phyloP scores from a whole-genome alignment of 2,888 invertebrate genomes.

The Sthenelais limicola region DNA sequence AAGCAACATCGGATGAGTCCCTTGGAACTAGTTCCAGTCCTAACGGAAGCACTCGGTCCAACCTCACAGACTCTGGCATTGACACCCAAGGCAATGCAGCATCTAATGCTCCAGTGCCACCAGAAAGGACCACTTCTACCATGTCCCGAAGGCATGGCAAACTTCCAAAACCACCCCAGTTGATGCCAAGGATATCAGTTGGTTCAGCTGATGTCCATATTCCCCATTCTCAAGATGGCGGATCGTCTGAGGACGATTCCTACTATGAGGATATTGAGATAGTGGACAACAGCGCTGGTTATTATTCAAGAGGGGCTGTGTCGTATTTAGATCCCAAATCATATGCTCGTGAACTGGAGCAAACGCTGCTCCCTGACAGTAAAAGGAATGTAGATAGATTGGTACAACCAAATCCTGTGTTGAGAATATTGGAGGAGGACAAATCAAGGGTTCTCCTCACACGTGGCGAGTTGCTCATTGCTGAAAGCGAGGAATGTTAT shows the following conservation, averaged over 20 bases:
- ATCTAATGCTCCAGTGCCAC: slow-evolving; percentile 7
- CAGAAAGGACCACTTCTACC: slow-evolving; percentile 14
- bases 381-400: slow-evolving; percentile 13
- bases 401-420: slow-evolving; percentile 1
- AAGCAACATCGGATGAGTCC: slow-evolving; percentile 30
- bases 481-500: slow-evolving; percentile 28
- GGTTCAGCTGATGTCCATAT: slow-evolving; percentile 22
- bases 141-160: slow-evolving; percentile 3
- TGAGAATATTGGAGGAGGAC: slow-evolving; percentile 15
- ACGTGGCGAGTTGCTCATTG: slow-evolving; percentile 42
- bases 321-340: slow-evolving; percentile 52
- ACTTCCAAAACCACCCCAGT: slow-evolving; percentile 19
- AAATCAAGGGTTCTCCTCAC: slow-evolving; percentile 36
- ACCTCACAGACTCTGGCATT: slow-evolving; percentile 22
- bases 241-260: slow-evolving; percentile 48
- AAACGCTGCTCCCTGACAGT: slow-evolving; percentile 4
- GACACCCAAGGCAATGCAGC: not conserved
- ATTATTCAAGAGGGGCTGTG: slow-evolving; percentile 17
- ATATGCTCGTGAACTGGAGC: slow-evolving; percentile 40
- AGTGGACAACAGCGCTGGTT: slow-evolving; percentile 31
- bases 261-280: slow-evolving; percentile 56
- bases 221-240: slow-evolving; percentile 14
- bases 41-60: slow-evolving; percentile 16
- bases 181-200: slow-evolving; percentile 12
- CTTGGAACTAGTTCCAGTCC: slow-evolving; percentile 12